phyloP scores from a whole-genome alignment of 2,797 vertebrate species.

The Enteromius radiatus region DNA sequence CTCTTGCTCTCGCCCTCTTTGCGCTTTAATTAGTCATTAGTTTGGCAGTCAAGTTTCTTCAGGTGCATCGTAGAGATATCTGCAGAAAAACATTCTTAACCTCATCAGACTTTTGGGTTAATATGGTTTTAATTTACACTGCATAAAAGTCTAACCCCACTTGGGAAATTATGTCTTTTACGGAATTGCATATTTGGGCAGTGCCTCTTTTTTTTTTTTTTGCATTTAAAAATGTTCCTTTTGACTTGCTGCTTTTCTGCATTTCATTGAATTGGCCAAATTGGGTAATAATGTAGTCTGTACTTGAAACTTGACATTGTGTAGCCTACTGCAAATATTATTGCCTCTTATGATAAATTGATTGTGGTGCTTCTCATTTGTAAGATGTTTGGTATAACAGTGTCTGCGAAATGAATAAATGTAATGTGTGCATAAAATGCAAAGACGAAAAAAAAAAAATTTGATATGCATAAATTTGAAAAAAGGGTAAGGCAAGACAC shows the following conservation, averaged over 20 bases:
- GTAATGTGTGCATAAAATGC: neutral
- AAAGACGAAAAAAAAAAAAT: neutral
- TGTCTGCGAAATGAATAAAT: neutral
- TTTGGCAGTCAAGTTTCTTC: constrained; percentile 19
- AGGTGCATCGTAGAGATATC: neutral
- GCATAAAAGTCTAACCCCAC: neutral
- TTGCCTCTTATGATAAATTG: neutral
- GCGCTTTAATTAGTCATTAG: constrained; percentile 15
- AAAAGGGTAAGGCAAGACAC: neutral
- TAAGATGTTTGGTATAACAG: neutral
- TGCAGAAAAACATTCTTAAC: constrained; percentile 2
- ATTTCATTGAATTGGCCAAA: neutral
- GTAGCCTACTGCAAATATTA: too few species aligned
- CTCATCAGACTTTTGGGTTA: neutral
- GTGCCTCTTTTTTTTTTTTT: neutral
- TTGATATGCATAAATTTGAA: neutral
- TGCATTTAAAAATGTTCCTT: neutral
- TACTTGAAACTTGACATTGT: neutral
- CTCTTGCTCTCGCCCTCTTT: neutral
- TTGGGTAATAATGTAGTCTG: neutral
- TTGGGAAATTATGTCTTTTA: neutral
- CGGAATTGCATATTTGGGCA: constrained; percentile 2
- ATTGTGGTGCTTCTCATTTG: neutral
- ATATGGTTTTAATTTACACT: constrained; percentile 18
- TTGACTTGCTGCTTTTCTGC: neutral